Conservation (phyloP, 1,140 invertebrate genomes). For the Drosophila rhopaloa region DNA sequence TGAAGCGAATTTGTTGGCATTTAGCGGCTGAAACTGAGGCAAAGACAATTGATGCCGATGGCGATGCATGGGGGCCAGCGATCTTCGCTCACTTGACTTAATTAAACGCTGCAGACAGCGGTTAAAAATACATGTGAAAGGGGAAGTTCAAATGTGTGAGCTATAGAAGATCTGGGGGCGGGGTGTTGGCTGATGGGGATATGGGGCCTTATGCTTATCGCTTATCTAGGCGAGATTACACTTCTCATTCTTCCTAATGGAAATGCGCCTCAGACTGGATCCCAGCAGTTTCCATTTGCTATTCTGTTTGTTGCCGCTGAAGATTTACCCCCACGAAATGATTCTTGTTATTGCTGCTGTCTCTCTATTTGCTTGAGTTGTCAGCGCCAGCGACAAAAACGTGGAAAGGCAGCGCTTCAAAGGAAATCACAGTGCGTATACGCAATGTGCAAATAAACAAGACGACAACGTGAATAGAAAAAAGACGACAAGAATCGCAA, state of each 20-base stretch:
- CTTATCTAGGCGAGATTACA: slow-evolving; percentile 64
- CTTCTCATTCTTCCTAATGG: slow-evolving; percentile 8
- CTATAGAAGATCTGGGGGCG: slow-evolving; percentile 40
- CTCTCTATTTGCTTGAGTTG: slow-evolving; percentile 57
- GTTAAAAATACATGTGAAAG: slow-evolving; percentile 56
- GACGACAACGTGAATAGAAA: not conserved
- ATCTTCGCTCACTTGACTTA: slow-evolving; percentile 79
- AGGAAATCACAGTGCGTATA: slow-evolving; percentile 78
- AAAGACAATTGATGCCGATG: slow-evolving; percentile 46
- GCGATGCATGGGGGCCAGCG: slow-evolving; percentile 57
- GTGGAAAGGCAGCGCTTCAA: slow-evolving; percentile 67
- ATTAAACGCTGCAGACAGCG: slow-evolving; percentile 64
- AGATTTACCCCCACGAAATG: slow-evolving; percentile 12
- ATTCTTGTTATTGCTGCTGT: slow-evolving; percentile 36
- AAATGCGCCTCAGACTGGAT: slow-evolving; percentile 35
- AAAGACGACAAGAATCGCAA: slow-evolving; percentile 26
- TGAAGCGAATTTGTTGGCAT: slow-evolving; percentile 69
- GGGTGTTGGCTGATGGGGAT: no score
- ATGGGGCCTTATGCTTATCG: slow-evolving; percentile 45
- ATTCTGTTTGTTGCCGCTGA: slow-evolving; percentile 3
- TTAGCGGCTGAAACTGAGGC: slow-evolving; percentile 64
- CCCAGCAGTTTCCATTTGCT: slow-evolving; percentile 17
- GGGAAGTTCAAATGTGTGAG: slow-evolving; percentile 54
- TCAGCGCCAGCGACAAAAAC: slow-evolving; percentile 55
- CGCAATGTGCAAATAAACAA: slow-evolving; percentile 73